Evolutionary conservation across 35 echinoderm and acorn worm genomes (phyloP).

Genomic region (Patiria miniata): DNA sequence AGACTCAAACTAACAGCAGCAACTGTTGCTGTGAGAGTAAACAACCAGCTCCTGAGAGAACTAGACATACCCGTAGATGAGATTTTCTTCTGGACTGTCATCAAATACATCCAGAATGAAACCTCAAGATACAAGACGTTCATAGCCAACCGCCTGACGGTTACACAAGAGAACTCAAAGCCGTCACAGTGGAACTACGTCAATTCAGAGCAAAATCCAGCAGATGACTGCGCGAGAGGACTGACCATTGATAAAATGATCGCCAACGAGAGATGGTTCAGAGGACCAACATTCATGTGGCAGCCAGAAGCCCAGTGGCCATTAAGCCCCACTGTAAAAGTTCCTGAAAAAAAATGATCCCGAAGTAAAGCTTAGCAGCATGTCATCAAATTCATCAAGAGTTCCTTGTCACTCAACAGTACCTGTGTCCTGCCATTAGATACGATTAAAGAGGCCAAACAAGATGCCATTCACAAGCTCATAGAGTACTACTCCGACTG

Average conservation of each 20-base stretch:
- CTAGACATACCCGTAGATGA: too few relatives aligned
- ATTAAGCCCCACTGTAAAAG: too few relatives aligned
- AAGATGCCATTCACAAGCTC: too few relatives aligned
- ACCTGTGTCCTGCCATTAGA: too few relatives aligned
- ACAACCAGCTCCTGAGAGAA: conserved; percentile 3
- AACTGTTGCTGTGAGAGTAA: conserved; percentile 25
- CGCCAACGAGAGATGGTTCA: conserved; percentile 10
- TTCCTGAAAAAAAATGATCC: too few relatives aligned
- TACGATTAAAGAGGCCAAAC: too few relatives aligned
- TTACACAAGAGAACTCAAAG: conserved; percentile 46
- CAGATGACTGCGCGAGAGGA: conserved; percentile 49
- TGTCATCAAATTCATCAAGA: too few relatives aligned
- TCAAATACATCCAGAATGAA: conserved; percentile 60
- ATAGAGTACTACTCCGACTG: too few relatives aligned
- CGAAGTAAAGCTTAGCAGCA: too few relatives aligned
- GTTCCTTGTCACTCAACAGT: too few relatives aligned
- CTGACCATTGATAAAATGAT: conserved; percentile 24
- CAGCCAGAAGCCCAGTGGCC: conserved; percentile 37
- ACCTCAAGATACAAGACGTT: conserved; percentile 51
- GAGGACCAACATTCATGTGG: conserved; percentile 44
- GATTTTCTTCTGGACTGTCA: conserved; percentile 33
- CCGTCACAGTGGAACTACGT: conserved; percentile 39
- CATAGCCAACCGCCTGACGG: conserved; percentile 36
- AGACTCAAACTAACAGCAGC: conserved; percentile 41
- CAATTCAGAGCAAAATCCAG: conserved; percentile 30